Conservation (phyloP, 2,797 vertebrate species). For the Rhinatrema bivittatum region DNA sequence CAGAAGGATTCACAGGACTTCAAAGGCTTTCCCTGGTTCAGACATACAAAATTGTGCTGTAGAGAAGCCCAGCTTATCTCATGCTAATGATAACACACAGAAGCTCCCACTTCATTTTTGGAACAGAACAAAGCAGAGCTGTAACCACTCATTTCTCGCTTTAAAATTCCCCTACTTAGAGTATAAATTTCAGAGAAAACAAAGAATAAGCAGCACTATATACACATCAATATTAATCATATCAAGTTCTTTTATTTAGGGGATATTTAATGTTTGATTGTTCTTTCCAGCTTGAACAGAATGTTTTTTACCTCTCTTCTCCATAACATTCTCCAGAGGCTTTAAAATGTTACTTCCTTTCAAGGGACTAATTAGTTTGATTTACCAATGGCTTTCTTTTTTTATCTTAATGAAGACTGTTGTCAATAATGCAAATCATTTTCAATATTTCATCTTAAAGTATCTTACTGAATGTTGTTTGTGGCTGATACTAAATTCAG, state of each 20-base stretch:
- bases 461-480: no score
- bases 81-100: conserved; percentile 67
- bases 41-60: conserved; percentile 51
- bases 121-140: conserved; percentile 56
- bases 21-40: conserved; percentile 65
- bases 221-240: no score
- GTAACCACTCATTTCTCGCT: conserved; percentile 37
- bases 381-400: conserved; percentile 13
- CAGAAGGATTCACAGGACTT: conserved; percentile 63
- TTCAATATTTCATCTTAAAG: no score
- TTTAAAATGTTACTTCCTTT: conserved; percentile 6
- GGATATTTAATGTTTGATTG: no score
- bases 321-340: no score
- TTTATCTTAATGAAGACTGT: conserved; percentile 24
- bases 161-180: conserved; percentile 33
- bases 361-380: conserved; percentile 8
- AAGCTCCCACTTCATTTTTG: conserved; percentile 56
- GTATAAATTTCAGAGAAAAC: conserved; percentile 13
- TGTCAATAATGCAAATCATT: conserved; percentile 20
- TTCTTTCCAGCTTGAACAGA: no score
- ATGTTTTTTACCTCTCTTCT: no score
- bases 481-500: no score
- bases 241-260: no score
- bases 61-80: conserved; percentile 75
- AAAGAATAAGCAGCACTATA: no score